These are phyloP conservation scores for Eleginops maclovinus DNA, from an alignment of 2,113 vertebrate species.

Conservation along the genomic window DNA sequence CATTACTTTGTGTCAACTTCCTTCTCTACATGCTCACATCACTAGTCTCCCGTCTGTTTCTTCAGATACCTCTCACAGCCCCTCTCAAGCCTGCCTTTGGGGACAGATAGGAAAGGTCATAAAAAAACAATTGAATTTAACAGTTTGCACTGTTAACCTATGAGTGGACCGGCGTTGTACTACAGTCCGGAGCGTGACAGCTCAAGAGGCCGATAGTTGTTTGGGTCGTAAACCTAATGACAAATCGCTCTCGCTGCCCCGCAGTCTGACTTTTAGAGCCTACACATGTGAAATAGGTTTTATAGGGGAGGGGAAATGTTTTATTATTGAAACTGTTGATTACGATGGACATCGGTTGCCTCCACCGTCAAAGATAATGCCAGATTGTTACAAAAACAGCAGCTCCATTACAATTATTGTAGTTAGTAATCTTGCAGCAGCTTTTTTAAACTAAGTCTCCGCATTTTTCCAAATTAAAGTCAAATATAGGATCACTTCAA, in stretches of 20 bases:
- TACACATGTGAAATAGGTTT: constrained; percentile 32
- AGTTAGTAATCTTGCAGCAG: background rate
- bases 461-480: background rate
- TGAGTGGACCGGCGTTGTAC: constrained; percentile 38
- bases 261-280: constrained; percentile 42
- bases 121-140: constrained; percentile 76
- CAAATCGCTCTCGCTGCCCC: constrained; percentile 27
- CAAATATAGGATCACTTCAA: background rate
- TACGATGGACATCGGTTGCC: background rate
- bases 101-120: constrained; percentile 57
- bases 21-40: constrained; percentile 5
- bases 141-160: constrained; percentile 63
- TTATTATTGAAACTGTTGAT: constrained; percentile 33
- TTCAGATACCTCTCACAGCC: constrained; percentile 32
- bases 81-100: constrained; percentile 55
- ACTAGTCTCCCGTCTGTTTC: constrained; percentile 20
- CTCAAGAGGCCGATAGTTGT: constrained; percentile 64
- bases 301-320: constrained; percentile 38
- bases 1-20: constrained; percentile 17
- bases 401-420: background rate
- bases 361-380: background rate
- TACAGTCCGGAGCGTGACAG: constrained; percentile 44
- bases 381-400: background rate
- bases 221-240: constrained; percentile 69
- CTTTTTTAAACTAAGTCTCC: background rate